Evolutionary conservation across 2,113 vertebrate genomes (phyloP).

Genomic region (Microcebus murinus): DNA sequence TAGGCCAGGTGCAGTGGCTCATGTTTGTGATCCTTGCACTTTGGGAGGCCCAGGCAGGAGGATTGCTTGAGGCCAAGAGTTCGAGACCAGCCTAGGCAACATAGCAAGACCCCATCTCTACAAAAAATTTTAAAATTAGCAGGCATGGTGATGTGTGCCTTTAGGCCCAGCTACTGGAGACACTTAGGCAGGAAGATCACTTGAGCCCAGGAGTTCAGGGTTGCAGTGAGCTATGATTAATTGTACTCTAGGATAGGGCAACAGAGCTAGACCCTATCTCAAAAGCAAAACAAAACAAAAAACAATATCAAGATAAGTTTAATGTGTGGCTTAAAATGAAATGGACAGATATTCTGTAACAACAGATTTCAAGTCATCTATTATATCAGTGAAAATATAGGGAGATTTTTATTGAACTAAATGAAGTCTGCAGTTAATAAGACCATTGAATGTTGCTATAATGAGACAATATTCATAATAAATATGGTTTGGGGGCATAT

Average conservation of each 20-base stretch:
- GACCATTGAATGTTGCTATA: neutral
- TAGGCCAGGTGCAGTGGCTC: neutral
- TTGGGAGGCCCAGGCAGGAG: too few relatives aligned
- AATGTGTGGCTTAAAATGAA: conserved; percentile 21
- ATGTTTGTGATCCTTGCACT: too few relatives aligned
- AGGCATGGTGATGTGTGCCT: too few relatives aligned
- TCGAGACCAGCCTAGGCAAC: too few relatives aligned
- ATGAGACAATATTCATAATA: conserved; percentile 25
- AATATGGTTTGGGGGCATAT: neutral
- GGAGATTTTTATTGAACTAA: conserved; percentile 29
- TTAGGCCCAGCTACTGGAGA: too few relatives aligned
- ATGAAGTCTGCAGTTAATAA: conserved; percentile 1
- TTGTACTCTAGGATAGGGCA: neutral
- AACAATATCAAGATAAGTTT: neutral
- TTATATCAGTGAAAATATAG: neutral
- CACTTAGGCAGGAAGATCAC: too few relatives aligned
- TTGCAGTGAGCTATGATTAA: neutral
- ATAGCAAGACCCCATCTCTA: too few relatives aligned
- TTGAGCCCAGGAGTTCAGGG: too few relatives aligned
- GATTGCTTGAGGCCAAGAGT: too few relatives aligned
- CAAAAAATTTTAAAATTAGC: too few relatives aligned
- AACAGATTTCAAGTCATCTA: neutral
- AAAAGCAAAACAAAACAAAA: neutral
- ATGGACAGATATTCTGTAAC: neutral
- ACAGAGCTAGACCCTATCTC: neutral